Base-by-base conservation (phyloP, 2,888 invertebrate genomes). In the Onchidella celtica region DNA sequence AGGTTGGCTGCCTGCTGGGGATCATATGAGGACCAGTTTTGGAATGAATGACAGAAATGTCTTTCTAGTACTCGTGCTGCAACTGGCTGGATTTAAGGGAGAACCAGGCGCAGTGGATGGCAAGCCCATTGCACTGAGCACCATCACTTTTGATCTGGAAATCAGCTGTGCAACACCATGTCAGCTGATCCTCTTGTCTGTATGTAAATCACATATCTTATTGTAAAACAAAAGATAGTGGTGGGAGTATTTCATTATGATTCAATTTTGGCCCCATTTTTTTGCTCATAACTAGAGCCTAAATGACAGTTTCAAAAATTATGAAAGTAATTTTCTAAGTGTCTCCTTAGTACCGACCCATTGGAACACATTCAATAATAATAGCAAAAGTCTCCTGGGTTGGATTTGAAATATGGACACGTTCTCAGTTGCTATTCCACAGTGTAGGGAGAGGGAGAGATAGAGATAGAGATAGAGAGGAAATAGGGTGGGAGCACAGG, bases 111-210 rank as follows among this genome's bases (percentile, higher is more conserved):
- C 92, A 29, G 88, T 92, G 63, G 93, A 90, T 85, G 94, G 92
- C 2, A 92, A 91, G 80, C 89, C 91, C 4, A 89, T 92, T 32
- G 92, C 93, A 3, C 92, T 95, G 14, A 94, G 94, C 0, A 90
- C 93, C 14, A 87, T 95, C 59, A 93, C 92, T 1, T 94, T 95
- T 86, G 93, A 93, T 27, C 95, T 95, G 89, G 94, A 95, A 84
- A 92, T 94, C n/a, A 86, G 91, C 24, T 95, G 95, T 88, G 87
- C 89, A 0, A 85, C 85, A 3, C 92, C 93, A 55, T 95, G 95
- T 88, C 93, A 93, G 81, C 92, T 95, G 47, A 93, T 94, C 61
- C 94, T 95, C 84, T 93, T 95, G 87, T 93, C 94, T 91, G 95
- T 94, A 87, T 86, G 89, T 86, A 29, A 59, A 9, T 69, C 47